A percentile compares a stretch with the other conserved stretches of the same genome.
phyloP scores from a whole-genome alignment of 2,888 invertebrate species.

The Acanthosepion esculentum region DNA sequence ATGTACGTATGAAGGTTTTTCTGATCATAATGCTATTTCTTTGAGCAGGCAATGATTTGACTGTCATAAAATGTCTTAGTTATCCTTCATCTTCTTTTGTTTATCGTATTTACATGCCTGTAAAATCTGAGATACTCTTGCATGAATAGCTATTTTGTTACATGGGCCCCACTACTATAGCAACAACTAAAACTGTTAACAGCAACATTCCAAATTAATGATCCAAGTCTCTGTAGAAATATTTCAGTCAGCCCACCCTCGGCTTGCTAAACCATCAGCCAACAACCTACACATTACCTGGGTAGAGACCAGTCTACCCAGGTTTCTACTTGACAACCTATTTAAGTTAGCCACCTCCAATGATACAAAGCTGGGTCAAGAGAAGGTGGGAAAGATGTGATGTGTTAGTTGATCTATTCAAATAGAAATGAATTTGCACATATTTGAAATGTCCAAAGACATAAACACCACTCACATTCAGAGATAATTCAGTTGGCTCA shows the following conservation, averaged over 20 bases:
- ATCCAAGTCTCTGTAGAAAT: background rate
- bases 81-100: background rate
- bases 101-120: background rate
- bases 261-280: background rate
- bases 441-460: slow-evolving; percentile 17
- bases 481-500: background rate
- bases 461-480: background rate
- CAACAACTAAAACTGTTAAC: background rate
- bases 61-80: background rate
- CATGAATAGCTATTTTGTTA: background rate
- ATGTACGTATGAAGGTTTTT: too few species aligned
- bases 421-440: slow-evolving; percentile 33
- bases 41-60: too few species aligned
- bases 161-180: background rate
- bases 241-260: slow-evolving; percentile 23
- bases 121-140: background rate
- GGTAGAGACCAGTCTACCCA: slow-evolving; percentile 23
- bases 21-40: too few species aligned
- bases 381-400: background rate
- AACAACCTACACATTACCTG: background rate
- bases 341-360: slow-evolving; percentile 33
- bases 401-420: slow-evolving; percentile 20
- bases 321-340: slow-evolving; percentile 18
- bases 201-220: background rate
- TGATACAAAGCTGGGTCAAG: slow-evolving; percentile 17